Base-by-base conservation (phyloP, 2,888 invertebrate genomes). In the Psococerastis gibbosa region DNA sequence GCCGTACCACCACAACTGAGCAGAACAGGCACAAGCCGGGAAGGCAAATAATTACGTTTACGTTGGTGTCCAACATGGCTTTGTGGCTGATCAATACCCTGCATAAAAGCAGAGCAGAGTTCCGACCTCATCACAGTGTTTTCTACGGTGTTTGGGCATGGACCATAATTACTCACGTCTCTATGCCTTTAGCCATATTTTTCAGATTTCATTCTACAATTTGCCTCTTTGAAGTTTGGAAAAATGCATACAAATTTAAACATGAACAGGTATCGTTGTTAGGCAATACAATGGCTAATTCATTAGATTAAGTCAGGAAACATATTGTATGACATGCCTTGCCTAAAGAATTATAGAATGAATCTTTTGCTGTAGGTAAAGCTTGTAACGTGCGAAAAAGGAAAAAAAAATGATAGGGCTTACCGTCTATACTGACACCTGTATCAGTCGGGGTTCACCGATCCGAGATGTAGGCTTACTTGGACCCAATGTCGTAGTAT, bases 221-320 rank as follows among this genome's bases (percentile, higher is more conserved):
- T 52, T 89, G 89, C 59, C 69, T 91, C 16, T 88, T 87, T 55
- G 88, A 89, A 60, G 81, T 91, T 45, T 91, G 89, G 89, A 89
- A 87, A 59, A 74, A 78, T 49, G 78, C 84, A 42, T 91, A 85
- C 62, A 89, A 88, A 57, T 73, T 73, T 50, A 74, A 75, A 51
- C 60, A 62, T 34, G 43, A 46, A 8, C 48, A n/a, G n/a, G n/a
- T n/a, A n/a, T n/a, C n/a, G n/a, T n/a, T n/a, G n/a, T n/a, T n/a
- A n/a, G n/a, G n/a, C n/a, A n/a, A n/a, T n/a, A n/a, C n/a, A n/a
- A n/a, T n/a, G n/a, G n/a, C n/a, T n/a, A n/a, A n/a, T n/a, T n/a
- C n/a, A n/a, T n/a, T n/a, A n/a, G n/a, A n/a, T n/a, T n/a, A n/a
- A n/a, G n/a, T n/a, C n/a, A n/a, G n/a, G n/a, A n/a, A n/a, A n/a